Conservation (phyloP, 2,888 invertebrate species). For the Ceraclea dissimilis region DNA sequence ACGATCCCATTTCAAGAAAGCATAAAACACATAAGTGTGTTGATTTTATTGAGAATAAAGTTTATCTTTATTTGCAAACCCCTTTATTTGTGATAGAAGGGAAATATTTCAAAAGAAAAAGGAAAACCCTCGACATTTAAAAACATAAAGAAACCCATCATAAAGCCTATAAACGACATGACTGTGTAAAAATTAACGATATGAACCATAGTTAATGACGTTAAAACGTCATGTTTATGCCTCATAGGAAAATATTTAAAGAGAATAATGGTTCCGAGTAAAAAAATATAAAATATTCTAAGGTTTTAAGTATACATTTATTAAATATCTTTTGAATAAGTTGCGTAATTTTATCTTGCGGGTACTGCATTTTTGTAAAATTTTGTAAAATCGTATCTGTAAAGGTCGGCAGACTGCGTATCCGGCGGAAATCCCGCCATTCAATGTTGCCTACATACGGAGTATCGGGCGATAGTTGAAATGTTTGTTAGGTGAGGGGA, state of each 20-base stretch:
- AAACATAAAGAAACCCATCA: not conserved
- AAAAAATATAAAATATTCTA: not conserved
- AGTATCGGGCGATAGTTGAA: constrained; percentile 6
- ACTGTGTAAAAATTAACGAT: constrained; percentile 13
- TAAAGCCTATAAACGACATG: constrained; percentile 4
- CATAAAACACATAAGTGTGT: too few relatives aligned
- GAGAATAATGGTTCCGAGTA: not conserved
- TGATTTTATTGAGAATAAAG: too few relatives aligned
- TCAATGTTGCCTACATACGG: constrained; percentile 20
- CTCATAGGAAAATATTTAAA: too few relatives aligned
- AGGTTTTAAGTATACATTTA: too few relatives aligned
- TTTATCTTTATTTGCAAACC: not conserved
- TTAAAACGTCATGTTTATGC: constrained; percentile 11
- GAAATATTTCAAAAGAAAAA: constrained; percentile 1
- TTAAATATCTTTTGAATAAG: too few relatives aligned
- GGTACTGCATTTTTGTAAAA: too few relatives aligned
- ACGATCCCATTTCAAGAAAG: too few relatives aligned
- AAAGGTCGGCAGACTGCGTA: constrained; percentile 23
- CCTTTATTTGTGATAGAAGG: not conserved
- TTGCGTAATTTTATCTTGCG: too few relatives aligned
- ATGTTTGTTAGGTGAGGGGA: not conserved
- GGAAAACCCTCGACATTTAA: not conserved
- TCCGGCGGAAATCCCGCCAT: constrained; percentile 22
- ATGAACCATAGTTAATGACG: constrained; percentile 1
- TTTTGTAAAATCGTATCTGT: not conserved